A percentile compares a stretch with the other conserved stretches of the same genome.
Conservation (phyloP, 2,797 vertebrate species). For the Micropoecilia bifurca region DNA sequence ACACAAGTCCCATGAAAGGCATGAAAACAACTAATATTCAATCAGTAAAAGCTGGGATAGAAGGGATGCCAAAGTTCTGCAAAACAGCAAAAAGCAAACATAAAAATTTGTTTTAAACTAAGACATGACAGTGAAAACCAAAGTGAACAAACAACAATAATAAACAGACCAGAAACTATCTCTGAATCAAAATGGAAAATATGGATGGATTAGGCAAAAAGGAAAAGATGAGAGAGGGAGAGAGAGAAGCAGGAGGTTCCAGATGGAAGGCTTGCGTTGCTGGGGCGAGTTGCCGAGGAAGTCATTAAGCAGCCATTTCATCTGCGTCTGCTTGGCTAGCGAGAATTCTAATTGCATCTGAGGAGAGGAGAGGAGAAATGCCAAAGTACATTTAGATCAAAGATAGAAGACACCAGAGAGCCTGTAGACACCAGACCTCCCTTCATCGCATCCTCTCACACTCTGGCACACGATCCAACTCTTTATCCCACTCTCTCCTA, state of each 20-base stretch:
- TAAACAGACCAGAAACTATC: constrained; percentile 24
- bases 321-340: constrained; percentile 81
- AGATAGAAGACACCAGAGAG: constrained; percentile 76
- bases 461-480: constrained; percentile 51
- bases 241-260: constrained; percentile 70
- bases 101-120: constrained; percentile 1
- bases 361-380: constrained; percentile 80
- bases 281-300: constrained; percentile 77
- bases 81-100: background rate
- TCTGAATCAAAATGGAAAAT: constrained; percentile 50
- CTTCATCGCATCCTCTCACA: constrained; percentile 51
- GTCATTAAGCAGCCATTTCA: constrained; percentile 83
- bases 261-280: constrained; percentile 79
- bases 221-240: constrained; percentile 16
- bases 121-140: constrained; percentile 28
- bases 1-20: background rate
- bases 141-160: constrained; percentile 23
- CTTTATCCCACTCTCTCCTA: constrained; percentile 14
- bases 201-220: constrained; percentile 30
- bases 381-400: constrained; percentile 83
- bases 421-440: constrained; percentile 63
- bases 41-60: background rate
- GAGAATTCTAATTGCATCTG: constrained; percentile 81
- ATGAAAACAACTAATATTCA: background rate
- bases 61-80: background rate